These are phyloP conservation scores for Papilio xuthus DNA, from an alignment of 1,140 invertebrate species.

Conservation along the genomic window DNA sequence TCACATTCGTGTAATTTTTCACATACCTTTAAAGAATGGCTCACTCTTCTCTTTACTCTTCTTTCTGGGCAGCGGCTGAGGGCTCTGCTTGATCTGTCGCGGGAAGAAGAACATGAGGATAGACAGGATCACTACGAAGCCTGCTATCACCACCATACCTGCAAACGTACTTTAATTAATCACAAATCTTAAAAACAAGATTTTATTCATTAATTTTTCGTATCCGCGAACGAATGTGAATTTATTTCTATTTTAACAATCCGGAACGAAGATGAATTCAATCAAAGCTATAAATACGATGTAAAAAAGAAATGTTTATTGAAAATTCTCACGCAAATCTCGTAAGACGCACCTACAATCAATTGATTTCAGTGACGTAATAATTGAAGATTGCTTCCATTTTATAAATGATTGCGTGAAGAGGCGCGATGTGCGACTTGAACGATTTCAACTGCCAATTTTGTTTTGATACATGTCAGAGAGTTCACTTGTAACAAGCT, in stretches of 20 bases:
- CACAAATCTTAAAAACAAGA: background rate
- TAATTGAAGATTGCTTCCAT: slow-evolving; percentile 21
- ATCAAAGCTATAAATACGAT: background rate
- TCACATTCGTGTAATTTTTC: no score
- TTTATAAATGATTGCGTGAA: slow-evolving; percentile 14
- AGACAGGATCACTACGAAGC: slow-evolving; percentile 89
- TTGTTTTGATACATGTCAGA: slow-evolving; percentile 1
- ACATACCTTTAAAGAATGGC: slow-evolving; percentile 72
- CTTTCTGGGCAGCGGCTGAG: slow-evolving; percentile 58
- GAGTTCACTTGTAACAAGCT: background rate
- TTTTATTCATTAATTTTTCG: background rate
- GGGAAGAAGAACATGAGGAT: slow-evolving; percentile 95
- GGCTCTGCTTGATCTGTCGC: slow-evolving; percentile 81
- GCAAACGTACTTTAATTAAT: slow-evolving; percentile 48
- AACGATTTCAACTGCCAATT: slow-evolving; percentile 10
- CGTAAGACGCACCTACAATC: background rate
- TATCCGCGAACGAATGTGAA: background rate
- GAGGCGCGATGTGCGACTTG: background rate
- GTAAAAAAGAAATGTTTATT: slow-evolving; percentile 25
- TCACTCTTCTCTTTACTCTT: slow-evolving; percentile 64
- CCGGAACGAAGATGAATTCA: slow-evolving; percentile 16
- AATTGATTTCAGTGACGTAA: background rate
- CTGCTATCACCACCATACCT: slow-evolving; percentile 91
- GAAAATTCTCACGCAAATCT: slow-evolving; percentile 27
- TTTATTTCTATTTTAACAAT: slow-evolving; percentile 2